Evolutionary conservation across 2,113 vertebrate species (phyloP).

Genomic region (Heterocephalus glaber): DNA sequence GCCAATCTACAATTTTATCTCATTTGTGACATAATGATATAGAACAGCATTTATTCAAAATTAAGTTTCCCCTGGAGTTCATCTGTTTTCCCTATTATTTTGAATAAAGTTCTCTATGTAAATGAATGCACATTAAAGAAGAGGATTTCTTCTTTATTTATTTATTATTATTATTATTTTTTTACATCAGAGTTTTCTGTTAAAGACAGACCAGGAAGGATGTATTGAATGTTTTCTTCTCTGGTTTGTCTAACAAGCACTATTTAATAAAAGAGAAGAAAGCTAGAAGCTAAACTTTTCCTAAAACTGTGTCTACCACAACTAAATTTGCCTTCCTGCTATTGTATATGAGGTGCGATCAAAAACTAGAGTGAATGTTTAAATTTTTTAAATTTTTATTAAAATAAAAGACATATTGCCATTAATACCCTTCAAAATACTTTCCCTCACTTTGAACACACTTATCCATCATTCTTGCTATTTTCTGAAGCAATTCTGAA

Average conservation of each 20-base stretch:
- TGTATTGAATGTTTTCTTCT: background rate
- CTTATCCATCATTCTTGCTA: background rate
- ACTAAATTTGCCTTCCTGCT: background rate
- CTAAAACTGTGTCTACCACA: background rate
- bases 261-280: background rate
- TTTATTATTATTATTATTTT: too few relatives aligned
- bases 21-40: background rate
- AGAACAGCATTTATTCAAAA: background rate
- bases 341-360: background rate
- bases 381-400: background rate
- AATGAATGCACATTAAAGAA: background rate
- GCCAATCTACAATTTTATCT: background rate
- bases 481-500: background rate
- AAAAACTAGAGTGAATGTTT: background rate
- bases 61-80: background rate
- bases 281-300: background rate
- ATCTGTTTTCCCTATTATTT: background rate
- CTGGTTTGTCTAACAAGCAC: background rate
- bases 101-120: background rate
- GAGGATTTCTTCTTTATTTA: background rate
- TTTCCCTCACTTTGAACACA: background rate
- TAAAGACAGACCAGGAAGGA: background rate
- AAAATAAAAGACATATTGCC: background rate
- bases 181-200: background rate
- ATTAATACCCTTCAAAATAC: background rate